A percentile compares a stretch with the other conserved stretches of the same genome.
These are phyloP conservation scores for Epizoanthus stellaris DNA, from an alignment of 92 coral and sea anemone species.

Conservation along the genomic window DNA sequence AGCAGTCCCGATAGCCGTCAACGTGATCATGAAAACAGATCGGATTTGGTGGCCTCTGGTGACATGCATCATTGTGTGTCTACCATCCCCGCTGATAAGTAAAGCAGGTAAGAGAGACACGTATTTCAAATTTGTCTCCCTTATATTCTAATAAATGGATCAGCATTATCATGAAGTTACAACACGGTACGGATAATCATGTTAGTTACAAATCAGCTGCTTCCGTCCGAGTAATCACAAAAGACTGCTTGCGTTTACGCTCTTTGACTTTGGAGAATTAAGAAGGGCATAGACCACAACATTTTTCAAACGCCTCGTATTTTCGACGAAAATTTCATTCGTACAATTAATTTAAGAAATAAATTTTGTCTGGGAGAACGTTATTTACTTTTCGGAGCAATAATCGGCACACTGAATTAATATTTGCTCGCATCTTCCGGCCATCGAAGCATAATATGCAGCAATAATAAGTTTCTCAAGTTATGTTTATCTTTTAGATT, in stretches of 20 bases:
- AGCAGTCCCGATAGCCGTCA: slow-evolving; percentile 1
- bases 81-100: slow-evolving; percentile 22
- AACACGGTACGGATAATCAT: background rate
- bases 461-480: background rate
- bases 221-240: background rate
- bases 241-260: no score
- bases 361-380: background rate
- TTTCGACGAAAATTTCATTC: no score
- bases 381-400: slow-evolving; percentile 2
- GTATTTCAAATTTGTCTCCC: slow-evolving; percentile 16
- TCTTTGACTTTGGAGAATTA: no score
- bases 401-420: background rate
- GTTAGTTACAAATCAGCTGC: background rate
- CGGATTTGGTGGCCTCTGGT: slow-evolving; percentile 37
- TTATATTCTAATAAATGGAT: background rate
- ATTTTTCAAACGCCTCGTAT: no score
- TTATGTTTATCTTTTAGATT: slow-evolving; percentile 8
- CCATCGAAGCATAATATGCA: slow-evolving; percentile 9
- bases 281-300: no score
- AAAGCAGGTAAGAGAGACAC: slow-evolving; percentile 29
- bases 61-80: slow-evolving; percentile 28
- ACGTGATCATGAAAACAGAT: slow-evolving; percentile 37
- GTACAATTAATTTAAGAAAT: background rate
- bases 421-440: slow-evolving; percentile 23
- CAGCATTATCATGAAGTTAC: background rate